Evolutionary conservation across 2,797 vertebrate genomes (phyloP).

Genomic region (Notolepis coatsorum): DNA sequence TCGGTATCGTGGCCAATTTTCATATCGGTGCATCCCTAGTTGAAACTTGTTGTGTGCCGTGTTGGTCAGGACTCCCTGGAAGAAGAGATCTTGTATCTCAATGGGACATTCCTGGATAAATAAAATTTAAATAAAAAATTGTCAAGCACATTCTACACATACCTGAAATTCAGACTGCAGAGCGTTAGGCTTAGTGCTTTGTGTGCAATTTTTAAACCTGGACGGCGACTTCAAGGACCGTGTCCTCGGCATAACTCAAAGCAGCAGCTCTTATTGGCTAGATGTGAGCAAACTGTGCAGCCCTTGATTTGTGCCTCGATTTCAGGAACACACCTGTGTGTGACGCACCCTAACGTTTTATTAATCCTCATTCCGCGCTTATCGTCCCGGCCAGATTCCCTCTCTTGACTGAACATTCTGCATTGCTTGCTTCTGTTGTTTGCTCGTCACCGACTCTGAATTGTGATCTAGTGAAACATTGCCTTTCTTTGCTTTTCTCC

Average conservation of each 20-base stretch:
- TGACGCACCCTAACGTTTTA: slow-evolving; percentile 25
- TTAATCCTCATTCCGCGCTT: slow-evolving; percentile 46
- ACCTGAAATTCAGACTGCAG: no score
- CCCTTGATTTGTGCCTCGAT: slow-evolving; percentile 34
- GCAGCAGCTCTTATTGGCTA: slow-evolving; percentile 14
- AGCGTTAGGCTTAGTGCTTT: background rate
- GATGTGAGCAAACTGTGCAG: slow-evolving; percentile 24
- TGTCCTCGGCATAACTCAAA: slow-evolving; percentile 13
- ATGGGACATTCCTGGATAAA: no score
- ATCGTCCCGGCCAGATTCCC: slow-evolving; percentile 28
- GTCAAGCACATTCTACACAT: no score
- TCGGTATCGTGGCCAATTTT: no score
- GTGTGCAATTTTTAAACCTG: background rate
- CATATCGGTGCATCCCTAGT: no score
- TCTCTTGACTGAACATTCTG: slow-evolving; percentile 27
- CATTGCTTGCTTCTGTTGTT: slow-evolving; percentile 21
- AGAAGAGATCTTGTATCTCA: no score
- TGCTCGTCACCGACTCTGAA: slow-evolving; percentile 37
- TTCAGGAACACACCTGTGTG: slow-evolving; percentile 25
- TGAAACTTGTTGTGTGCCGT: no score
- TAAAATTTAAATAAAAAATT: no score
- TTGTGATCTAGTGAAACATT: slow-evolving; percentile 53
- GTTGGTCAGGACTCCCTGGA: no score
- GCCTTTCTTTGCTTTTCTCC: slow-evolving; percentile 27
- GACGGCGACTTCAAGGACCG: slow-evolving; percentile 19